phyloP scores from a whole-genome alignment of 2,797 vertebrate genomes.

The Pterois miles region DNA sequence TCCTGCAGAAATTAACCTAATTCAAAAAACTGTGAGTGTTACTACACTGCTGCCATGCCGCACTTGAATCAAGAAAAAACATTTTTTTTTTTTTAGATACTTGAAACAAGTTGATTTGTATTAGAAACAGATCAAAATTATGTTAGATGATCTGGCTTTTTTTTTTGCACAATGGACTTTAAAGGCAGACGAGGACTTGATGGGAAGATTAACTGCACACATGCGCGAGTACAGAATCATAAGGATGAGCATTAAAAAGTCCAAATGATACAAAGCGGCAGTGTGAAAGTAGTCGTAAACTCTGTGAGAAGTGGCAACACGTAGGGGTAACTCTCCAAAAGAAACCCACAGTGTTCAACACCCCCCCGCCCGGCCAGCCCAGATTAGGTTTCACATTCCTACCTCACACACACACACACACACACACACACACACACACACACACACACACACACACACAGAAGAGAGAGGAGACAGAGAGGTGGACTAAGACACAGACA shows the following conservation, averaged over 20 bases:
- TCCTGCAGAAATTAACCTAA: not conserved
- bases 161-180: not conserved
- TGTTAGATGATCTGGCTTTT: not conserved
- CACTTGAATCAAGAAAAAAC: not conserved
- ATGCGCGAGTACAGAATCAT: not conserved
- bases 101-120: not conserved
- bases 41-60: too few relatives aligned
- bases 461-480: constrained; percentile 11
- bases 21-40: not conserved
- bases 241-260: not conserved
- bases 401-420: constrained; percentile 39
- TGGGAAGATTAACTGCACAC: not conserved
- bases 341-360: constrained; percentile 37
- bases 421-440: constrained; percentile 11
- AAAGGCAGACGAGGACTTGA: not conserved
- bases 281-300: constrained; percentile 30
- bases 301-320: constrained; percentile 40
- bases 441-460: not conserved
- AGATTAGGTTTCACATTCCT: constrained; percentile 81
- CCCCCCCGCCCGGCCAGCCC: constrained; percentile 23
- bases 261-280: not conserved
- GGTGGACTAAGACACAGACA: constrained; percentile 50
- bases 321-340: constrained; percentile 54
- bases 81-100: not conserved
- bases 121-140: not conserved